Evolutionary conservation across 1,140 invertebrate genomes (phyloP), one percentile per base, ranked within the genome.

Genomic region (Trichogramma pretiosum): DNA sequence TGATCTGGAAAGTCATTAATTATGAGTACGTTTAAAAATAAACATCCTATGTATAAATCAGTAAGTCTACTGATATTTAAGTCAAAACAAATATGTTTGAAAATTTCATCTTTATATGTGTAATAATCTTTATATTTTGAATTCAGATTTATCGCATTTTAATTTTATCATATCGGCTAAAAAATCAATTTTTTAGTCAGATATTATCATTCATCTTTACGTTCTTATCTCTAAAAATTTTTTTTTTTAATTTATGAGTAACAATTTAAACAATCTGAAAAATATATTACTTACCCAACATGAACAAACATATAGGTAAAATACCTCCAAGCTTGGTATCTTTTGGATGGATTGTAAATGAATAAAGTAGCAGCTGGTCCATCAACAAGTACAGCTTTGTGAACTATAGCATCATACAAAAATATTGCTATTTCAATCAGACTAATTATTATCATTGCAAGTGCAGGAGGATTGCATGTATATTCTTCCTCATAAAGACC

Each of bases 291-390:
- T 76, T 66, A 86, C 85, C 92, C 92, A 48, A 93, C 84, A 70
- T 98, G 94, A 26, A 98, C 93, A 63, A 98, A 85, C 89, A 97
- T 96, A 64, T 98, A 98, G 2, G 89, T 88, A 8, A 97, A 38
- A 65, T 85, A 98, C 56, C 95, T 77, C 92, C 92, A 98, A 0
- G 82, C 83, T 73, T 99, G 83, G 42, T 84, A 81, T 51, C 94
- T 78, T 57, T 84, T 81, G 52, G 82, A 77, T 0, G 94, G 94
- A 74, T 92, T 85, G 69, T 95, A 98, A 53, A 98, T 92, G 44
- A 97, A 83, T 3, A 81, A 59, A 10, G 74, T 78, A 3, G 85
- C 83, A 19, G 83, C 78, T 14, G 87, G 86, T n/a, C 87, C 86
- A 21, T 73, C 68, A 28, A 75, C 64, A 35, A 62, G 58, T 33